A percentile compares a stretch with the other conserved stretches of the same genome.
Evolutionary conservation across 2,888 invertebrate species (phyloP).

Genomic region (Charanyca ferruginea): DNA sequence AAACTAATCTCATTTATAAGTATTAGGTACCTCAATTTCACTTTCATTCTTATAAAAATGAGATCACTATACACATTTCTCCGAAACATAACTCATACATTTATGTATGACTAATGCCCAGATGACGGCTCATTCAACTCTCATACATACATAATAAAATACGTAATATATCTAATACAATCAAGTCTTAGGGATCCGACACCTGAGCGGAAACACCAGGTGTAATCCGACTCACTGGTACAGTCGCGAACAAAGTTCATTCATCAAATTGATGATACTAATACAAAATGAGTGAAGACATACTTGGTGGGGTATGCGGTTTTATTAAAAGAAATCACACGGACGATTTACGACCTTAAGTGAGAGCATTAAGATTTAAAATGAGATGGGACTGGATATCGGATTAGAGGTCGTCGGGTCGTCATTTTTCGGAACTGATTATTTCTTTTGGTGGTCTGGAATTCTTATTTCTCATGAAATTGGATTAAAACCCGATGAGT

Average conservation of each 20-base stretch:
- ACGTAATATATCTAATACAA: slow-evolving; percentile 42
- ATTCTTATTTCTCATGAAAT: slow-evolving; percentile 31
- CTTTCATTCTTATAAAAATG: slow-evolving; percentile 12
- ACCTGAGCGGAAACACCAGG: slow-evolving; percentile 70
- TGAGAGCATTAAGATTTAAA: slow-evolving; percentile 10
- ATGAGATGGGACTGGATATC: slow-evolving; percentile 7
- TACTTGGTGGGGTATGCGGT: slow-evolving; percentile 44
- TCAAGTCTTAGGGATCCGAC: slow-evolving; percentile 43
- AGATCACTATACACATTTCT: slow-evolving; percentile 16
- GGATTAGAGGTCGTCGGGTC: slow-evolving; percentile 17
- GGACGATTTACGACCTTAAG: slow-evolving; percentile 24
- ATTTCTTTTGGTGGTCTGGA: slow-evolving; percentile 35
- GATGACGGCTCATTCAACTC: slow-evolving; percentile 30
- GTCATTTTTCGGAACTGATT: slow-evolving; percentile 49
- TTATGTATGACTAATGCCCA: slow-evolving; percentile 28
- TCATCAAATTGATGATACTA: slow-evolving; percentile 56
- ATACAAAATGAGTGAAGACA: slow-evolving; percentile 61
- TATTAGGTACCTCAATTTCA: neutral
- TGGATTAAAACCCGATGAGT: slow-evolving; percentile 31
- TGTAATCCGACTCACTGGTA: slow-evolving; percentile 46
- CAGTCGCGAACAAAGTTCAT: slow-evolving; percentile 56
- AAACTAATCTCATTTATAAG: neutral
- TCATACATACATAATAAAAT: slow-evolving; percentile 16
- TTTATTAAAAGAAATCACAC: slow-evolving; percentile 52
- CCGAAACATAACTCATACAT: slow-evolving; percentile 20